Percentiles rank a stretch among this genome's conserved stretches.
Conservation (phyloP, 2,888 invertebrate genomes). For the Polylopha cassiicola region DNA sequence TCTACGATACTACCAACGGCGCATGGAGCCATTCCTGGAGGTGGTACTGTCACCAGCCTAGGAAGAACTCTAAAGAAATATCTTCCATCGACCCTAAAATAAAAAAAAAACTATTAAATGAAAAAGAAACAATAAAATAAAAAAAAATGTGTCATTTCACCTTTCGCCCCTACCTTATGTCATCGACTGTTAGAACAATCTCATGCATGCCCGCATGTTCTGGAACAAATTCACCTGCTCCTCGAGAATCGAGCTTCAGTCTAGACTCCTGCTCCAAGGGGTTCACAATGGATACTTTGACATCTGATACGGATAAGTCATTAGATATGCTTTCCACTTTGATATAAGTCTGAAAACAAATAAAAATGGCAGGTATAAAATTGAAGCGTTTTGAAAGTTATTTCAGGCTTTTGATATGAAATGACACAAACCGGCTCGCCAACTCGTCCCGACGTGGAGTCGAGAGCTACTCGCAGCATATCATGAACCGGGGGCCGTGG, state of each 20-base stretch:
- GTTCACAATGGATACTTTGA: slow-evolving; percentile 86
- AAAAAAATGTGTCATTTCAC: slow-evolving; percentile 2
- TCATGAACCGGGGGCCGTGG: slow-evolving; percentile 90
- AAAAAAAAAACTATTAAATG: slow-evolving; percentile 9
- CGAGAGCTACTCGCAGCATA: slow-evolving; percentile 86
- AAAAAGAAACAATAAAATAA: slow-evolving; percentile 2
- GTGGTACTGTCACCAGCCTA: slow-evolving; percentile 89
- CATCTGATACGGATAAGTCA: slow-evolving; percentile 83
- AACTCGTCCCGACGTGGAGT: slow-evolving; percentile 90
- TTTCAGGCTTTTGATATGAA: not conserved
- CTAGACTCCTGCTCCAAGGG: slow-evolving; percentile 83
- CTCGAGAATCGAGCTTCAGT: slow-evolving; percentile 81
- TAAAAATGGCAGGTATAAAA: not conserved
- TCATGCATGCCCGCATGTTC: slow-evolving; percentile 96
- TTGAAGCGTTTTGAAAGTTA: not conserved
- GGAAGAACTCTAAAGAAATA: slow-evolving; percentile 93
- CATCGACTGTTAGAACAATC: slow-evolving; percentile 80
- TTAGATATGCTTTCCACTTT: slow-evolving; percentile 83
- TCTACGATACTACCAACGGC: slow-evolving; percentile 96
- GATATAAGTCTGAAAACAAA: slow-evolving; percentile 82
- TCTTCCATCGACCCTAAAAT: slow-evolving; percentile 72
- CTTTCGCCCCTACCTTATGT: slow-evolving; percentile 63
- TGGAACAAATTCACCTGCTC: slow-evolving; percentile 90
- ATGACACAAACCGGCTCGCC: slow-evolving; percentile 87
- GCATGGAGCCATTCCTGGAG: slow-evolving; percentile 96